phyloP scores from a whole-genome alignment of 30 jellyfish, hydroid and myxozoan species.

The Aurelia coerulea region DNA sequence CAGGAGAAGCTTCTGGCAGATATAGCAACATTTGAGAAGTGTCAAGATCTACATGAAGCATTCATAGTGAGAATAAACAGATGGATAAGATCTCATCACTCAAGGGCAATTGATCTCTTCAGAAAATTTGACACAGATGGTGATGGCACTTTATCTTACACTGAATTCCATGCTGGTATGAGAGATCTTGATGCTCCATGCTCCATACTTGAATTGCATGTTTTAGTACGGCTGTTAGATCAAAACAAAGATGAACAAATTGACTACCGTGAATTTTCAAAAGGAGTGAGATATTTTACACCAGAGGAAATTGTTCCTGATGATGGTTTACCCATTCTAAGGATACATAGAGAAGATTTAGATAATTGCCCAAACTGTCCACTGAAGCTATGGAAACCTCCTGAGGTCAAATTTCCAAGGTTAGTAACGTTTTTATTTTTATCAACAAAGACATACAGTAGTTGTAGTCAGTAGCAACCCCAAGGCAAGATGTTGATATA shows the following conservation, averaged over 20 bases:
- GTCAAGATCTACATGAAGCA: slow-evolving; percentile 55
- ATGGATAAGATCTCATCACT: slow-evolving; percentile 63
- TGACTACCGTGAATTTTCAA: slow-evolving; percentile 76
- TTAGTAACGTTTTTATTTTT: slow-evolving; percentile 2
- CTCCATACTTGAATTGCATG: slow-evolving; percentile 63
- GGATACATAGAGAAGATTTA: slow-evolving; percentile 57
- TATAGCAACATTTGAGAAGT: slow-evolving; percentile 39
- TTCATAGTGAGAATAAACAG: slow-evolving; percentile 62
- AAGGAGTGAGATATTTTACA: slow-evolving; percentile 72
- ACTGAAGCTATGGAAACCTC: slow-evolving; percentile 57
- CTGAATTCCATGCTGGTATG: slow-evolving; percentile 83
- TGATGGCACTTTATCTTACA: slow-evolving; percentile 69
- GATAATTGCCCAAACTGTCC: slow-evolving; percentile 68
- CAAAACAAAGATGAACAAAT: slow-evolving; percentile 48
- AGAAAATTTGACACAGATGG: slow-evolving; percentile 80
- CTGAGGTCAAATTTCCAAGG: slow-evolving; percentile 63
- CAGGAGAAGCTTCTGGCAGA: slow-evolving; percentile 72
- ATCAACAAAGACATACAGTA: neutral
- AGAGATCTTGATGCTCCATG: slow-evolving; percentile 87
- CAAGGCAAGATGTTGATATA: too few relatives aligned
- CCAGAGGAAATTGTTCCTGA: slow-evolving; percentile 71
- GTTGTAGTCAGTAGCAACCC: too few relatives aligned
- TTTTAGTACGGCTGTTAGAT: slow-evolving; percentile 67
- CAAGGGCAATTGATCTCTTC: slow-evolving; percentile 80
- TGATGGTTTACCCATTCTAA: slow-evolving; percentile 81